These are phyloP conservation scores for Alethe diademata DNA, from an alignment of 2,113 vertebrate species.

Conservation along the genomic window DNA sequence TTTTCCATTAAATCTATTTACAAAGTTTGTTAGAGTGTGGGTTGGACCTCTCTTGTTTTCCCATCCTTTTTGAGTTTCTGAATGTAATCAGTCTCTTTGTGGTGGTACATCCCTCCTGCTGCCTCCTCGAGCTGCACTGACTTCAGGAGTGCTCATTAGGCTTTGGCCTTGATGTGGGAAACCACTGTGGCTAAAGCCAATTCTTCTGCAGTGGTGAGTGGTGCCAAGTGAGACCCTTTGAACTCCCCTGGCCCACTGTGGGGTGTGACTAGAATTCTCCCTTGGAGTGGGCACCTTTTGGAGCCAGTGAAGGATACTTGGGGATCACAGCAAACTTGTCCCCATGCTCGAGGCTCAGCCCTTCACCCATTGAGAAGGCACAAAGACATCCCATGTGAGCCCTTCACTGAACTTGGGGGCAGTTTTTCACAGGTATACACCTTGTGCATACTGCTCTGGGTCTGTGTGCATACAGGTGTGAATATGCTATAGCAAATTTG, in stretches of 20 bases:
- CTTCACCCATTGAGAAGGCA: not conserved
- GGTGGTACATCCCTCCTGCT: accelerated
- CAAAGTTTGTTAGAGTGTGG: not conserved
- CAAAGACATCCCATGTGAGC: not conserved
- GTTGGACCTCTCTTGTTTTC: not conserved
- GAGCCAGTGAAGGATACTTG: not conserved
- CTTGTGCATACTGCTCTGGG: not conserved
- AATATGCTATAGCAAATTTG: not conserved
- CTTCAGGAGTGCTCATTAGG: not conserved
- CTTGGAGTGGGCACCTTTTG: accelerated
- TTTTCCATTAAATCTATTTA: not conserved
- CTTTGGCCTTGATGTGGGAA: not conserved
- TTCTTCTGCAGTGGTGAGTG: not conserved
- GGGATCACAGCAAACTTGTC: accelerated
- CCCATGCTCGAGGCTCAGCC: accelerated
- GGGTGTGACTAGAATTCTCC: not conserved
- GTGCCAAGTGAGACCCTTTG: not conserved
- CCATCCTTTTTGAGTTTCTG: not conserved
- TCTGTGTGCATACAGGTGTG: not conserved
- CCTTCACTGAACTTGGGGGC: not conserved
- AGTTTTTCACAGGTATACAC: not conserved
- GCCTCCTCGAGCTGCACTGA: accelerated
- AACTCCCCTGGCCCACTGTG: not conserved
- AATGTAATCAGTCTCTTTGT: not conserved
- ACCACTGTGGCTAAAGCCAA: not conserved